Evolutionary conservation across 2,888 invertebrate species (phyloP), one percentile per base, ranked within the genome.

Genomic region (Calliopum simillimum): DNA sequence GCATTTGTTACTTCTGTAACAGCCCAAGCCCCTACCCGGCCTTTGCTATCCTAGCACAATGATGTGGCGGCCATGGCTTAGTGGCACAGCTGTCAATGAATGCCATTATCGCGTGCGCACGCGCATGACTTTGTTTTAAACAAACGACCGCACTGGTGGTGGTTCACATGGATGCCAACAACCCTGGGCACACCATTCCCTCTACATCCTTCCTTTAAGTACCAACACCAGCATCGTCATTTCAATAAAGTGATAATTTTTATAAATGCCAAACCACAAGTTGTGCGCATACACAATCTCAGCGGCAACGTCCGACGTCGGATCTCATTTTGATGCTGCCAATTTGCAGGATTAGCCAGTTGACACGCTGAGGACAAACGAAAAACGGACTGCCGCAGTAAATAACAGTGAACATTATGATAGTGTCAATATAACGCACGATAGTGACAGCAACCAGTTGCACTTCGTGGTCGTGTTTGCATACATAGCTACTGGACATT

Each of bases 231-330:
- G 33, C 33, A 33, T 33, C 78, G 82, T 81, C 82, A 81, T 81
- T 82, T 81, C 81, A 82, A 81, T 82, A 81, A 81, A 81, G 82
- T 81, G 81, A 82, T 82, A 82, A 82, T 82, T 82, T 81, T 78
- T 78, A 76, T 75, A 76, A 41, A 51, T 67, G 64, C 73, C 70
- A 78, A n/a, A 46, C 62, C 71, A 63, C 68, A 23, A 64, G 21
- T 33, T 65, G 65, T 76, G 79, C 76, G 77, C 76, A 71, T 66
- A 76, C 77, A 77, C 78, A 79, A n/a, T n/a, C 53, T 51, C 21
- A n/a, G 51, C 53, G 5, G 51, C 13, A n/a, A 21, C 53, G 64
- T 53, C 64, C 13, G 25, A 41, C 53, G 64, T 64, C 64, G 64
- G 53, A 12, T 43, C 64, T 66, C 66, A 58, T 61, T 62, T 33